Percentiles rank a stretch among this genome's conserved stretches.
Evolutionary conservation across 2,888 invertebrate genomes (phyloP).

Genomic region (Kuschelorhynchus macadamiae): DNA sequence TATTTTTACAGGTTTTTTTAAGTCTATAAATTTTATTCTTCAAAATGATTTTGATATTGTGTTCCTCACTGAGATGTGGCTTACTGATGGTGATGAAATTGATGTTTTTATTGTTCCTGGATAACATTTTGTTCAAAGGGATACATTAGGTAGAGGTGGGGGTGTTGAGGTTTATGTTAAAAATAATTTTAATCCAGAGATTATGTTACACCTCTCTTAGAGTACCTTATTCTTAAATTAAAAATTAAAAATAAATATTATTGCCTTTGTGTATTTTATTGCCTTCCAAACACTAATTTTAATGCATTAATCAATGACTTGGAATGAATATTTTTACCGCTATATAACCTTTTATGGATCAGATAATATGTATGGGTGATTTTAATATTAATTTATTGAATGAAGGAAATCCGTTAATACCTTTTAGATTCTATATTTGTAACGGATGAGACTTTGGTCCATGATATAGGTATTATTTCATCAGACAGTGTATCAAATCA

Average conservation of each 20-base stretch:
- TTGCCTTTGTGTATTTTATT: background rate
- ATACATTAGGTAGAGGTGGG: constrained; percentile 7
- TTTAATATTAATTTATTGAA: too few species aligned
- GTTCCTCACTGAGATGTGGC: constrained; percentile 12
- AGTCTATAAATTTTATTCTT: background rate
- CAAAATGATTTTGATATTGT: background rate
- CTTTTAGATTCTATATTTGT: background rate
- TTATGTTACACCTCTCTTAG: background rate
- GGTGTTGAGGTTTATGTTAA: background rate
- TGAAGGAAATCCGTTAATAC: background rate
- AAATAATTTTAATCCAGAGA: background rate
- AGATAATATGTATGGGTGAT: too few species aligned
- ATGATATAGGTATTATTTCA: too few species aligned
- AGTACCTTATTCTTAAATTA: background rate
- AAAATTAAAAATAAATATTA: constrained; percentile 1
- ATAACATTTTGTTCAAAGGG: constrained; percentile 6
- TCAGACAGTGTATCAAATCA: background rate
- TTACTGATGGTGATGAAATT: constrained; percentile 10
- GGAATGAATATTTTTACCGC: background rate
- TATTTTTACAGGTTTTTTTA: background rate
- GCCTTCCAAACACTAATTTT: background rate
- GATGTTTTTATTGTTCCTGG: constrained; percentile 12
- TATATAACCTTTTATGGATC: too few species aligned
- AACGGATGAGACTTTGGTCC: too few species aligned
- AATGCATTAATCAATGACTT: background rate